These are phyloP conservation scores for Mus spretus DNA, from an alignment of 2,797 vertebrate species.

Conservation along the genomic window DNA sequence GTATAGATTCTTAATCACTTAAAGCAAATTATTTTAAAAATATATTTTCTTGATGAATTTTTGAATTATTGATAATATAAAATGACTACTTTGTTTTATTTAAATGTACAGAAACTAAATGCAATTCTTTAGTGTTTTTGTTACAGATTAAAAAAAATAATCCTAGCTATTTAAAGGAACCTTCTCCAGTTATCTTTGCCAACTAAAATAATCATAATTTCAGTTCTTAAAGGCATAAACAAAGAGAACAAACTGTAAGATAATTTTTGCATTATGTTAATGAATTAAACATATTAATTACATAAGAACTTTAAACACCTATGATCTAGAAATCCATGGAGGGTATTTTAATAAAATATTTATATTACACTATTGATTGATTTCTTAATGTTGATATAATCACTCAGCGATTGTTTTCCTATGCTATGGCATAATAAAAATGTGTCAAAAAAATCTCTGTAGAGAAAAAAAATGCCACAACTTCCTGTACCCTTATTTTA, in stretches of 20 bases:
- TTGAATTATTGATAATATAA: neutral
- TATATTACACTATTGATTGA: neutral
- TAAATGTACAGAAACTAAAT: neutral
- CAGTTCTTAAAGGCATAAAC: neutral
- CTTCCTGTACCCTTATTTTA: neutral
- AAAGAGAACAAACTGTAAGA: neutral
- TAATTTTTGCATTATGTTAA: neutral
- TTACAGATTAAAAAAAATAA: neutral
- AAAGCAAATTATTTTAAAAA: neutral
- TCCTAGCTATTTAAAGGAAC: neutral
- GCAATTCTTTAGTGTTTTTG: neutral
- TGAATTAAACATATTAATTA: neutral
- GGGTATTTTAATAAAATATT: constrained; percentile 13
- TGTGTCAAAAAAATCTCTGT: neutral
- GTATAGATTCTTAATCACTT: neutral
- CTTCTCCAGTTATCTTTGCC: neutral
- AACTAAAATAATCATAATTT: neutral
- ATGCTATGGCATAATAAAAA: constrained; percentile 13
- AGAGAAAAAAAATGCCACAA: neutral
- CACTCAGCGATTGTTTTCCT: constrained; percentile 24
- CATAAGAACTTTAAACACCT: neutral
- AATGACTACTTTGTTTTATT: neutral
- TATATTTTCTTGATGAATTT: neutral
- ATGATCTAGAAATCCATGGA: neutral
- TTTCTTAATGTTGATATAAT: neutral